Percentiles rank a stretch among this genome's conserved stretches.
Conservation (phyloP, 2,888 invertebrate species). For the Papilio gigon region DNA sequence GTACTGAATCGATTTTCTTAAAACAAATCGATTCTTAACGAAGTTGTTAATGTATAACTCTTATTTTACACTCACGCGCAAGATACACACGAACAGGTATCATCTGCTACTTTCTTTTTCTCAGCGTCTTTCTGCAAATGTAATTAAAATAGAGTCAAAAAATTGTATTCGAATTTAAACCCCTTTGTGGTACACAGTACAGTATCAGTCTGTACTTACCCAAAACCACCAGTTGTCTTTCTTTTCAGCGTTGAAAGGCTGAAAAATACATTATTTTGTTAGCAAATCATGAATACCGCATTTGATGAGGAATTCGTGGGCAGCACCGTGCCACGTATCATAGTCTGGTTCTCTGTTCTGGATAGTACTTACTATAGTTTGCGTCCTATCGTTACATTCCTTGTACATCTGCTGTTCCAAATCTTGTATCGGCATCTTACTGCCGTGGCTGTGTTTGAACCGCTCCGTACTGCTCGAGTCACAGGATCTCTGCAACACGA, state of each 20-base stretch:
- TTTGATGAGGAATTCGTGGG: neutral
- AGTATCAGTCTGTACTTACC: slow-evolving; percentile 21
- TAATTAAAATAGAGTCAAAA: neutral
- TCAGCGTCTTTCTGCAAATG: slow-evolving; percentile 32
- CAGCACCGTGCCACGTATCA: too few species aligned
- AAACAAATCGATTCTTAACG: too few species aligned
- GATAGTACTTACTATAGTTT: slow-evolving; percentile 41
- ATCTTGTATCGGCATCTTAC: slow-evolving; percentile 42
- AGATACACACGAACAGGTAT: slow-evolving; percentile 38
- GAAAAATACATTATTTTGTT: neutral
- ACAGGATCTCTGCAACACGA: slow-evolving; percentile 51
- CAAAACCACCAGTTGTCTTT: slow-evolving; percentile 43
- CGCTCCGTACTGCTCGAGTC: slow-evolving; percentile 57
- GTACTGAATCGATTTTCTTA: too few species aligned
- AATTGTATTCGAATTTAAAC: too few species aligned
- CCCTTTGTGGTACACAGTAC: neutral
- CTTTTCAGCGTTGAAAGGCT: slow-evolving; percentile 39
- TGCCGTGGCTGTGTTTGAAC: slow-evolving; percentile 40
- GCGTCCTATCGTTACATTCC: slow-evolving; percentile 38
- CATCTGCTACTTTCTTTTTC: slow-evolving; percentile 30
- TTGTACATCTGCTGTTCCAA: slow-evolving; percentile 43
- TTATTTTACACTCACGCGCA: slow-evolving; percentile 37
- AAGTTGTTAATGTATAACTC: too few species aligned
- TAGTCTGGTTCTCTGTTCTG: neutral
- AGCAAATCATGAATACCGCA: neutral